These are phyloP conservation scores for Bujurquina vittata DNA, from an alignment of 2,113 vertebrate genomes.

Conservation along the genomic window DNA sequence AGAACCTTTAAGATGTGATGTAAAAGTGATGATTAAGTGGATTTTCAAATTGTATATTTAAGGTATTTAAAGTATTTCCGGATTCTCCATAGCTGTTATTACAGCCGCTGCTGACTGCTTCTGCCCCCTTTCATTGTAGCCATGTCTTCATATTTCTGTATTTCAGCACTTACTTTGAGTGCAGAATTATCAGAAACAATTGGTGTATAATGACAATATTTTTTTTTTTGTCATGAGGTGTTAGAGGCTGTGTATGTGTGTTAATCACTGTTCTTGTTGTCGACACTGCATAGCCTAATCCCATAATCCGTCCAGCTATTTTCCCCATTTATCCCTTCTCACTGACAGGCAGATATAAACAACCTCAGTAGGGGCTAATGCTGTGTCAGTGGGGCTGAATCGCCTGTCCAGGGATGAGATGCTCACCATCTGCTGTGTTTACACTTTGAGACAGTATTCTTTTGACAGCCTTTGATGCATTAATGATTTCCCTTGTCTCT, in stretches of 20 bases:
- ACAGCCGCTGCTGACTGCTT: not conserved
- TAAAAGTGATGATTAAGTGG: too few species aligned
- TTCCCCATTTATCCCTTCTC: conserved; percentile 61
- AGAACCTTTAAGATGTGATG: not conserved
- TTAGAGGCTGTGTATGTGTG: conserved; percentile 12
- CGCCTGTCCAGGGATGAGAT: conserved; percentile 48
- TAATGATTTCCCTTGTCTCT: conserved; percentile 64
- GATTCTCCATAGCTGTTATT: not conserved
- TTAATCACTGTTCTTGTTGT: conserved; percentile 50
- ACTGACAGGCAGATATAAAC: conserved; percentile 63
- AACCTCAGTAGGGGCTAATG: conserved; percentile 58
- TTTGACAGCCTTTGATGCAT: conserved; percentile 72
- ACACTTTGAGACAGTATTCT: conserved; percentile 56
- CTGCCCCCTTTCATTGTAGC: not conserved
- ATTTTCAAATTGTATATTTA: not conserved
- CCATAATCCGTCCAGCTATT: conserved; percentile 60
- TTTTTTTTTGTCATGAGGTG: conserved; percentile 15
- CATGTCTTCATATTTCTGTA: not conserved
- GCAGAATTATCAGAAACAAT: not conserved
- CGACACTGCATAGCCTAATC: conserved; percentile 44
- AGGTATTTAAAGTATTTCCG: not conserved
- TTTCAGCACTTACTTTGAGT: not conserved
- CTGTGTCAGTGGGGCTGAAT: conserved; percentile 56
- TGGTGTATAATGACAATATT: not conserved
- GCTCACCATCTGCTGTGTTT: conserved; percentile 63